Conservation (phyloP, 2,113 vertebrate species). For the Ariopsis seemanni region DNA sequence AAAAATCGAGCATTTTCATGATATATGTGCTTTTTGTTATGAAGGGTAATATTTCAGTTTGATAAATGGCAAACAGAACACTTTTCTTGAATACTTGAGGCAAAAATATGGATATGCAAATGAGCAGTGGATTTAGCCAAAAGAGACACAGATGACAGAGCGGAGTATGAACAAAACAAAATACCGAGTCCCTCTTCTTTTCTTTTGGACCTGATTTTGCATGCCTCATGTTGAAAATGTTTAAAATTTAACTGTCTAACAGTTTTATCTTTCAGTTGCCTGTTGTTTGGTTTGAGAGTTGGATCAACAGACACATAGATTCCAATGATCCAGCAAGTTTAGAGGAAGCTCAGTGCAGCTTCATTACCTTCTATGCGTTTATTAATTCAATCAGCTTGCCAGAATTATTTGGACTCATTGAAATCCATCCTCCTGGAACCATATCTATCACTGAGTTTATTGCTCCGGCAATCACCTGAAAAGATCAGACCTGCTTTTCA, state of each 20-base stretch:
- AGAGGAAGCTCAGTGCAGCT: slow-evolving; percentile 16
- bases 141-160: slow-evolving; percentile 27
- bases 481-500: slow-evolving; percentile 12
- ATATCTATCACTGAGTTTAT: slow-evolving; percentile 23
- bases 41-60: slow-evolving; percentile 40
- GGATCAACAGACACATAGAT: neutral
- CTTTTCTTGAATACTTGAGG: slow-evolving; percentile 40
- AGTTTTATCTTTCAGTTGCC: neutral
- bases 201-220: neutral
- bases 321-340: slow-evolving; percentile 1
- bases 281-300: neutral
- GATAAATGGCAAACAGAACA: slow-evolving; percentile 43
- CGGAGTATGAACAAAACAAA: slow-evolving; percentile 3
- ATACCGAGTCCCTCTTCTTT: neutral
- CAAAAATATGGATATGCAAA: slow-evolving; percentile 50
- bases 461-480: neutral
- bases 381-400: slow-evolving; percentile 3
- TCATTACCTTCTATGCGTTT: neutral
- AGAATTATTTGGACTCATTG: slow-evolving; percentile 26
- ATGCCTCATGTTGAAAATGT: neutral
- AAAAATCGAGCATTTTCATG: slow-evolving; percentile 18
- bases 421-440: slow-evolving; percentile 16
- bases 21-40: slow-evolving; percentile 31
- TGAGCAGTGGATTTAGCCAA: slow-evolving; percentile 32
- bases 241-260: neutral